A percentile compares a stretch with the other conserved stretches of the same genome.
These are phyloP conservation scores for Euspilapteryx auroguttella DNA, from an alignment of 2,888 invertebrate genomes.

Conservation along the genomic window DNA sequence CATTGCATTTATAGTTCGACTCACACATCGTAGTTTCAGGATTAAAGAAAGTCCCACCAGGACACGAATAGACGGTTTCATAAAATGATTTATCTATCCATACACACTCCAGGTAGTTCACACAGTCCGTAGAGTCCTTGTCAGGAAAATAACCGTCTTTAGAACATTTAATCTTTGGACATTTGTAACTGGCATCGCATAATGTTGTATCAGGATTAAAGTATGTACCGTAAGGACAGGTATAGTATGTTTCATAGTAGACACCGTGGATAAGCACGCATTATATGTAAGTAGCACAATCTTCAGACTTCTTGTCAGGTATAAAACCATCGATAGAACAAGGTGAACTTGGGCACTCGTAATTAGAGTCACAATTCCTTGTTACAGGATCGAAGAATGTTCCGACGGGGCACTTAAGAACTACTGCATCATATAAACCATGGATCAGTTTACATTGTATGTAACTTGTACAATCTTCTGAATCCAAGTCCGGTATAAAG, in stretches of 20 bases:
- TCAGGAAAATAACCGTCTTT: not conserved
- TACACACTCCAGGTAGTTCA: not conserved
- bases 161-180: not conserved
- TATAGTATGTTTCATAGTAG: not conserved
- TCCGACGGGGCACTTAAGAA: not conserved
- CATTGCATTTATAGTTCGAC: no score
- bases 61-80: not conserved
- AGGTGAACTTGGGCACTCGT: not conserved
- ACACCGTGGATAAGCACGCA: not conserved
- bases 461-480: not conserved
- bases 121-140: not conserved
- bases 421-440: not conserved
- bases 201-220: not conserved
- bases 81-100: not conserved
- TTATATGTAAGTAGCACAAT: not conserved
- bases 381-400: not conserved
- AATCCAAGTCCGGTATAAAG: not conserved
- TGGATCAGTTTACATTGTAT: not conserved
- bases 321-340: not conserved
- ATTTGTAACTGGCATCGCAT: not conserved
- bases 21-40: no score
- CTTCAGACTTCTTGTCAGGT: not conserved
- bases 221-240: not conserved
- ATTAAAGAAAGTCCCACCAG: not conserved
- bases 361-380: not conserved